These are phyloP conservation scores for Nomada fabriciana DNA, from an alignment of 2,888 invertebrate species.

Conservation along the genomic window DNA sequence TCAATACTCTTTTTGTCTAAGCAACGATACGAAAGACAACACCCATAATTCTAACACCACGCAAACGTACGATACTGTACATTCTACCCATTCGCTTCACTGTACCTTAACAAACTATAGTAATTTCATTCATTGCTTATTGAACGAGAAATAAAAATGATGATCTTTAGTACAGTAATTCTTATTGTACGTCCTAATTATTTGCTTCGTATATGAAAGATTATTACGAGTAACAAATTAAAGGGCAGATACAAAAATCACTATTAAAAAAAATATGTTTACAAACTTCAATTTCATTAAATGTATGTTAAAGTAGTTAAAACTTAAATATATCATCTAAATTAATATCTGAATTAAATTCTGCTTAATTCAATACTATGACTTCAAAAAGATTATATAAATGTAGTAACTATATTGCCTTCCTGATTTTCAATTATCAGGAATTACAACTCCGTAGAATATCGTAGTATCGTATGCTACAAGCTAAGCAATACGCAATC, in stretches of 20 bases:
- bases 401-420: neutral
- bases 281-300: too few species aligned
- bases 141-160: neutral
- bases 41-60: constrained; percentile 45
- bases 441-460: neutral
- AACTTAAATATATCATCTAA: too few species aligned
- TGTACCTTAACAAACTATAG: neutral
- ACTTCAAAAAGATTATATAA: neutral
- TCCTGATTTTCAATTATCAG: neutral
- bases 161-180: neutral
- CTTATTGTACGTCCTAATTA: neutral
- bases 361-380: too few species aligned
- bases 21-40: constrained; percentile 47
- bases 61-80: neutral
- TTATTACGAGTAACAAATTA: neutral
- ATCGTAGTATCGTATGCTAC: constrained; percentile 1
- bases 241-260: too few species aligned
- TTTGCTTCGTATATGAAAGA: neutral
- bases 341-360: too few species aligned
- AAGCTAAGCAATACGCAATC: neutral
- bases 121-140: neutral
- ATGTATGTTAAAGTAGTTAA: too few species aligned
- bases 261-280: too few species aligned
- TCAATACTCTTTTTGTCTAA: constrained; percentile 26
- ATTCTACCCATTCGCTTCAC: neutral